Evolutionary conservation across 2,888 invertebrate species (phyloP).

Genomic region (Zygothrica quintamaculata): DNA sequence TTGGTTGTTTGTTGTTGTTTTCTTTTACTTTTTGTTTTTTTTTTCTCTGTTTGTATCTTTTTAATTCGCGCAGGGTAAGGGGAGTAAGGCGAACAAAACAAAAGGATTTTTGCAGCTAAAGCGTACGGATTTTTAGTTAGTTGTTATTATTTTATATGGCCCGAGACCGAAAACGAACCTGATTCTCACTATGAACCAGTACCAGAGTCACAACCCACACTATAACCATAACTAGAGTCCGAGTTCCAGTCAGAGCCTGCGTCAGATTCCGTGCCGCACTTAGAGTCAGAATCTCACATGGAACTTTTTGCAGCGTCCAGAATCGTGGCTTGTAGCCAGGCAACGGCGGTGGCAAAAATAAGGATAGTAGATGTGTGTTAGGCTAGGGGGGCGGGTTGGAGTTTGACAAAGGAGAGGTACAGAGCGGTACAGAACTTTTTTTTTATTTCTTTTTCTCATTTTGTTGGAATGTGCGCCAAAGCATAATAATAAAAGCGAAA

Average conservation of each 20-base stretch:
- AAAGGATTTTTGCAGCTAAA: slow-evolving; percentile 80
- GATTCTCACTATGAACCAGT: slow-evolving; percentile 28
- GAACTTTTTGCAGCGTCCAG: slow-evolving; percentile 68
- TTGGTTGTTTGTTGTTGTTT: slow-evolving; percentile 25
- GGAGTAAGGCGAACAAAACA: slow-evolving; percentile 53
- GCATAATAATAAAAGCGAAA: slow-evolving; percentile 81
- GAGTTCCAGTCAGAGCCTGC: slow-evolving; percentile 33
- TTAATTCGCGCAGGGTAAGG: slow-evolving; percentile 24
- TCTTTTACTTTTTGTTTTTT: slow-evolving; percentile 24
- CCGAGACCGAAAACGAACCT: slow-evolving; percentile 37
- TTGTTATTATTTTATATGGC: slow-evolving; percentile 79
- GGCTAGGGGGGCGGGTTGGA: not conserved
- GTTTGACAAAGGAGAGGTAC: not conserved
- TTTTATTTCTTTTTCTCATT: slow-evolving; percentile 21
- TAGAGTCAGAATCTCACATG: slow-evolving; percentile 59
- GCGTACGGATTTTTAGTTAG: slow-evolving; percentile 79
- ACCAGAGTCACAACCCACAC: too few relatives aligned
- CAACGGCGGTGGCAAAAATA: slow-evolving; percentile 44
- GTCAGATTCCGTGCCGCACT: too few relatives aligned
- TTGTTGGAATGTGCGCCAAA: slow-evolving; percentile 75
- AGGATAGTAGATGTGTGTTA: slow-evolving; percentile 1
- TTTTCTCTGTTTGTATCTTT: slow-evolving; percentile 34
- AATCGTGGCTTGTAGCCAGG: slow-evolving; percentile 52
- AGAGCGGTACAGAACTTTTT: slow-evolving; percentile 60
- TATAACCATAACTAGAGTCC: too few relatives aligned